Conservation (phyloP, 2,113 vertebrate genomes). For the Malaclemys terrapin region DNA sequence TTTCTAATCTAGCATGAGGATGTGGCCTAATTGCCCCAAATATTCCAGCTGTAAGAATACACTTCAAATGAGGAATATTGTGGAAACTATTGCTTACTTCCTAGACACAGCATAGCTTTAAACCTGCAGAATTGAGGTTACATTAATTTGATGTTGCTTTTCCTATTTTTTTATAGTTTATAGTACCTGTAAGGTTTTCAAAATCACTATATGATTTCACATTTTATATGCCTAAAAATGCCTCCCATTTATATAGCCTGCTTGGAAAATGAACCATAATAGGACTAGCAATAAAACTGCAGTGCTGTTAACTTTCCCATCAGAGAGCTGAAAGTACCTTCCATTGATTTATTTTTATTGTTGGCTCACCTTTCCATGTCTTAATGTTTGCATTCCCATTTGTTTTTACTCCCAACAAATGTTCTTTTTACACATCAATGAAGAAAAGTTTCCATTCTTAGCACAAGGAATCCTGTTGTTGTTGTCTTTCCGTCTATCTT, state of each 20-base stretch:
- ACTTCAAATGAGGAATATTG: not conserved
- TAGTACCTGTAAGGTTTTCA: not conserved
- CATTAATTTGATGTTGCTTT: not conserved
- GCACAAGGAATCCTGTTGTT: not conserved
- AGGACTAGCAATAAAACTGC: not conserved
- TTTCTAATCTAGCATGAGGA: not conserved
- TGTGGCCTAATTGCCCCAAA: not conserved
- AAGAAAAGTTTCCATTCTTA: not conserved
- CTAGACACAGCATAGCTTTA: not conserved
- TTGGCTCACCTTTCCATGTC: not conserved
- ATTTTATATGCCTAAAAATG: not conserved
- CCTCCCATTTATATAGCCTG: not conserved
- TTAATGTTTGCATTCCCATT: not conserved
- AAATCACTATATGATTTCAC: not conserved
- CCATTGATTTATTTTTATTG: not conserved
- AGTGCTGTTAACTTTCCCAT: not conserved
- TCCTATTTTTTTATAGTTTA: not conserved
- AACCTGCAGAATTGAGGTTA: not conserved
- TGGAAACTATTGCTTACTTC: not conserved
- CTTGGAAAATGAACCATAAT: not conserved
- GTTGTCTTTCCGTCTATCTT: not conserved
- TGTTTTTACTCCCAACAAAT: not conserved
- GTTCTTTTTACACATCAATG: not conserved
- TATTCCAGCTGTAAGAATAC: not conserved
- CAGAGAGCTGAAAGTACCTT: not conserved